Conservation (phyloP, 2,888 invertebrate genomes). For the Microctonus brassicae region DNA sequence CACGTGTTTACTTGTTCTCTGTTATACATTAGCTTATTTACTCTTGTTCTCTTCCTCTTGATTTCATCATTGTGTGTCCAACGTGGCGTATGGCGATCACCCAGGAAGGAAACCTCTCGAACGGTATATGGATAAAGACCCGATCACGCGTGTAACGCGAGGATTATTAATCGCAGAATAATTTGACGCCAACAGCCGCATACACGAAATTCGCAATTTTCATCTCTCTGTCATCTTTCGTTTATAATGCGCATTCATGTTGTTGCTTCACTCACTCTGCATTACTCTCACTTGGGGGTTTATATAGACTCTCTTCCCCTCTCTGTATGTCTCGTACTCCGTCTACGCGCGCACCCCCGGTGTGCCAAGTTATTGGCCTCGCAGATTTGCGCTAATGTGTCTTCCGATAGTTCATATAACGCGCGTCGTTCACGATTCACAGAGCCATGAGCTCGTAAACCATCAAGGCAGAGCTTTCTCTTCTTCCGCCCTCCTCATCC, state of each 20-base stretch:
- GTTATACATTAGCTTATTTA: too few relatives aligned
- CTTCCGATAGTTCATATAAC: slow-evolving; percentile 63
- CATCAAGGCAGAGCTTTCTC: slow-evolving; percentile 12
- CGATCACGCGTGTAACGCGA: slow-evolving; percentile 66
- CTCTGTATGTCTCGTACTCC: slow-evolving; percentile 16
- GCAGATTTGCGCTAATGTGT: slow-evolving; percentile 66
- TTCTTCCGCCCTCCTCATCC: not conserved
- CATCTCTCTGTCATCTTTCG: slow-evolving; percentile 9
- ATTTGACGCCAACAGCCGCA: slow-evolving; percentile 55
- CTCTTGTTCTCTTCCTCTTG: slow-evolving; percentile 36
- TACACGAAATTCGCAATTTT: slow-evolving; percentile 8
- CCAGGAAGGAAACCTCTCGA: slow-evolving; percentile 44
- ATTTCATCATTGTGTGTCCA: slow-evolving; percentile 19
- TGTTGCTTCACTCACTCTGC: not conserved
- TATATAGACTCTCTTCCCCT: slow-evolving; percentile 41
- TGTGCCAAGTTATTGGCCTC: slow-evolving; percentile 62
- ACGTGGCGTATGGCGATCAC: slow-evolving; percentile 37
- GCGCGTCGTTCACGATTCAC: slow-evolving; percentile 50
- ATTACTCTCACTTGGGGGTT: not conserved
- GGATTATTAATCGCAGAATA: slow-evolving; percentile 68
- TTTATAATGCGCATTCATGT: slow-evolving; percentile 14
- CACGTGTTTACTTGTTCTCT: slow-evolving; percentile 39
- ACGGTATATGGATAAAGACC: slow-evolving; percentile 52
- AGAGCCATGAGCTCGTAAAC: slow-evolving; percentile 52
- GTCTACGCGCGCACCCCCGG: slow-evolving; percentile 31